These are phyloP conservation scores for Lasioglossum vierecki DNA, from an alignment of 2,888 invertebrate species.

Conservation along the genomic window DNA sequence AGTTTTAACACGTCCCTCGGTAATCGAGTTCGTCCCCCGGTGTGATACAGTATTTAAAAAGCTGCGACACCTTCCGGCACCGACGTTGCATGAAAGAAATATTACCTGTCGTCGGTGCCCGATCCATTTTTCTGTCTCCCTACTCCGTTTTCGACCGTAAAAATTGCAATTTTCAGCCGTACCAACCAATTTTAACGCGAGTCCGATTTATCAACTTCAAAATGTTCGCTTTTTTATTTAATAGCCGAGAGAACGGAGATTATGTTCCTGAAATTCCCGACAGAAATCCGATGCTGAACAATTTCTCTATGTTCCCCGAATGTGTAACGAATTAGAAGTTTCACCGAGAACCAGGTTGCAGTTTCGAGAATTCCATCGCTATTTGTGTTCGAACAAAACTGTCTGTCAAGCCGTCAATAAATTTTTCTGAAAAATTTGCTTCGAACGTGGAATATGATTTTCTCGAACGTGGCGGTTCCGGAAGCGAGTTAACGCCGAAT, in stretches of 20 bases:
- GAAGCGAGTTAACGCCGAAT: not conserved
- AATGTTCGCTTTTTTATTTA: not conserved
- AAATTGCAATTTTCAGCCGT: constrained; percentile 31
- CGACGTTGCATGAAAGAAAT: constrained; percentile 28
- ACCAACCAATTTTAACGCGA: constrained; percentile 29
- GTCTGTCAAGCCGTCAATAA: no score
- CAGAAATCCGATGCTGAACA: not conserved
- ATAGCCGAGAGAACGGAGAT: not conserved
- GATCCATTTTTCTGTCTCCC: constrained; percentile 29
- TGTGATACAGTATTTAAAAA: constrained; percentile 7
- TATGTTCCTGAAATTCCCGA: not conserved
- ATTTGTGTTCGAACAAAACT: no score
- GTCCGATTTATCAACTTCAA: not conserved
- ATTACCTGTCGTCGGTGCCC: not conserved
- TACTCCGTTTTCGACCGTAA: constrained; percentile 6
- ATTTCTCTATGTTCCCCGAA: no score
- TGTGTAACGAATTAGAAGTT: no score
- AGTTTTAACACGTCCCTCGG: not conserved
- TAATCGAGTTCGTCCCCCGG: not conserved
- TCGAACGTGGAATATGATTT: not conserved
- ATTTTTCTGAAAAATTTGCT: not conserved
- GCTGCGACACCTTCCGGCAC: not conserved
- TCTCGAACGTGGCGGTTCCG: not conserved
- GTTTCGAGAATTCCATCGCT: not conserved
- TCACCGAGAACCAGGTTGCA: not conserved